Evolutionary conservation across 2,113 vertebrate species (phyloP).

Genomic region (Myotis davidii): DNA sequence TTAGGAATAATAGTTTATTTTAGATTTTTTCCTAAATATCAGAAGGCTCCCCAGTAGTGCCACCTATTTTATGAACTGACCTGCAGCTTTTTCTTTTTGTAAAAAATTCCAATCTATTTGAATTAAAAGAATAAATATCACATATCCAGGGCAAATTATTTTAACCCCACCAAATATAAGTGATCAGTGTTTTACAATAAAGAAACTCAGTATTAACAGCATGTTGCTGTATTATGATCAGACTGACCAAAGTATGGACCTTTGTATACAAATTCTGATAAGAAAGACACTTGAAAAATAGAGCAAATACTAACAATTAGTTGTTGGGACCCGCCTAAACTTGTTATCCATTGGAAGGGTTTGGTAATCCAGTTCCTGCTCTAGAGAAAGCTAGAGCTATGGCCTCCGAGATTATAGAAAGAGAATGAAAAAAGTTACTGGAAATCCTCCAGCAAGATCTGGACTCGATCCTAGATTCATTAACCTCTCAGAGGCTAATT

Average conservation of each 20-base stretch:
- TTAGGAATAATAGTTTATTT: conserved; percentile 50
- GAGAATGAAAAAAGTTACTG: conserved; percentile 55
- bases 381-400: not conserved
- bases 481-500: conserved; percentile 59
- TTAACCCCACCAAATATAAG: not conserved
- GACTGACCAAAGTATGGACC: not conserved
- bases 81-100: conserved; percentile 62
- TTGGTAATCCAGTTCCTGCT: conserved; percentile 32
- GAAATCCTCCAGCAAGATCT: conserved; percentile 65
- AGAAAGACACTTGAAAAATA: not conserved
- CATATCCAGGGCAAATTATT: not conserved
- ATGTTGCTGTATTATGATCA: not conserved
- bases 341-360: not conserved
- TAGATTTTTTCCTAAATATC: conserved; percentile 40
- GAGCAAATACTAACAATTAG: not conserved
- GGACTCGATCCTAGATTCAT: conserved; percentile 35
- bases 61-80: conserved; percentile 66
- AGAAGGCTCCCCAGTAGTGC: not conserved
- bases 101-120: conserved; percentile 29
- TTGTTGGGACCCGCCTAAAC: not conserved
- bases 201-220: not conserved
- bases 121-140: conserved; percentile 66
- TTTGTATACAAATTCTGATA: not conserved
- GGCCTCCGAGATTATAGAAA: conserved; percentile 66
- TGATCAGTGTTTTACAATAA: conserved; percentile 28